Conservation (phyloP, 2,888 invertebrate species). For the Phortica okadai region DNA sequence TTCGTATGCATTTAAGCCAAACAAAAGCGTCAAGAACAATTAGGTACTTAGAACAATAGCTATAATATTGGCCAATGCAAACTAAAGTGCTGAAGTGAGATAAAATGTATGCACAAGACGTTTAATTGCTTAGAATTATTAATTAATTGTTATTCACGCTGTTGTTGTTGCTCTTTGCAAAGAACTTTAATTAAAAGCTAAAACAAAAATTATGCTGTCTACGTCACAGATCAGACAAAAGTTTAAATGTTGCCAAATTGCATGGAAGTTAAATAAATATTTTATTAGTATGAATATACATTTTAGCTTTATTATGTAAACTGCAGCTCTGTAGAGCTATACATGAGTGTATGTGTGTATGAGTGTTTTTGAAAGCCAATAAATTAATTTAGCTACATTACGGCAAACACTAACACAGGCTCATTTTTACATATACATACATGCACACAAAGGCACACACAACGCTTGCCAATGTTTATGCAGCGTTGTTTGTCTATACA, state of each 20-base stretch:
- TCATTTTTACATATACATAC: neutral
- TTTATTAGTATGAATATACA: slow-evolving; percentile 51
- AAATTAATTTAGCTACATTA: slow-evolving; percentile 59
- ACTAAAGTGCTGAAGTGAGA: too few species aligned
- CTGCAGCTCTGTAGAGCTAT: slow-evolving; percentile 6
- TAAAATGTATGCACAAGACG: too few species aligned
- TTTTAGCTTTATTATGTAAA: slow-evolving; percentile 24
- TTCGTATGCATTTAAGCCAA: too few species aligned
- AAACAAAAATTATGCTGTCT: neutral
- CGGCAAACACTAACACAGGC: neutral
- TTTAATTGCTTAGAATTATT: too few species aligned
- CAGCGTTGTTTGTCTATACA: slow-evolving; percentile 54
- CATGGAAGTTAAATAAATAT: slow-evolving; percentile 66
- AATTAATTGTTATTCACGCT: too few species aligned
- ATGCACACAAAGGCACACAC: neutral
- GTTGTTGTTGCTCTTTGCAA: too few species aligned
- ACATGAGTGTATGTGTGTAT: slow-evolving; percentile 38
- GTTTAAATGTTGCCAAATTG: slow-evolving; percentile 57
- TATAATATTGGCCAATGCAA: too few species aligned
- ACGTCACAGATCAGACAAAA: neutral
- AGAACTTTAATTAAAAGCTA: too few species aligned
- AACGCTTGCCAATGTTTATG: slow-evolving; percentile 4
- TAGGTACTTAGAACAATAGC: too few species aligned
- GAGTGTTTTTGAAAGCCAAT: slow-evolving; percentile 62
- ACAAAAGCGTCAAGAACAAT: too few species aligned